phyloP scores from a whole-genome alignment of 2,113 vertebrate genomes.

The Myotis brandtii region DNA sequence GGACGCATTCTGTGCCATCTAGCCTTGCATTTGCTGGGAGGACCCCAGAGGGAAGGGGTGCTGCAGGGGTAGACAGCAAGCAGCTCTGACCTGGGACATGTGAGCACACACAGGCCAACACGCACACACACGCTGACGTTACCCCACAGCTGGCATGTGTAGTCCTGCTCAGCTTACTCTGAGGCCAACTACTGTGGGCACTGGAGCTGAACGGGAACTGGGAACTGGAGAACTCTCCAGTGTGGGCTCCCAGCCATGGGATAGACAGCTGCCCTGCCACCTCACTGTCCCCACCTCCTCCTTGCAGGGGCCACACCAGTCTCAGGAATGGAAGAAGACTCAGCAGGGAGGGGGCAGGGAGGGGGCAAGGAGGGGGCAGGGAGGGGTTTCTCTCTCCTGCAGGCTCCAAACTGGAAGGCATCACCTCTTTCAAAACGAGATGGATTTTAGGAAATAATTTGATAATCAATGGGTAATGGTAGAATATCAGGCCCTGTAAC shows the following conservation, averaged over 20 bases:
- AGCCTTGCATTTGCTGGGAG: neutral
- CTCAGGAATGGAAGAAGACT: neutral
- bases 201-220: constrained; percentile 40
- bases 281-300: neutral
- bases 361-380: accelerated
- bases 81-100: neutral
- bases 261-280: neutral
- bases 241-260: neutral
- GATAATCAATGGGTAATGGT: neutral
- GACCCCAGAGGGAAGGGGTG: constrained; percentile 16
- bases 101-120: constrained; percentile 46
- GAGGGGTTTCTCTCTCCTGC: neutral
- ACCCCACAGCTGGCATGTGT: constrained; percentile 53
- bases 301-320: neutral
- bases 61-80: neutral
- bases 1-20: constrained; percentile 34
- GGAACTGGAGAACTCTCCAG: constrained; percentile 47
- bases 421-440: neutral
- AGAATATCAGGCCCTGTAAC: neutral
- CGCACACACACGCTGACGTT: neutral
- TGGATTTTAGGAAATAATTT: neutral
- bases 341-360: neutral
- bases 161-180: constrained; percentile 68
- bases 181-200: constrained; percentile 76
- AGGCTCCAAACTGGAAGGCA: neutral